Base-by-base conservation (phyloP, 2,113 vertebrate species). In the Porphyrio hochstetteri region DNA sequence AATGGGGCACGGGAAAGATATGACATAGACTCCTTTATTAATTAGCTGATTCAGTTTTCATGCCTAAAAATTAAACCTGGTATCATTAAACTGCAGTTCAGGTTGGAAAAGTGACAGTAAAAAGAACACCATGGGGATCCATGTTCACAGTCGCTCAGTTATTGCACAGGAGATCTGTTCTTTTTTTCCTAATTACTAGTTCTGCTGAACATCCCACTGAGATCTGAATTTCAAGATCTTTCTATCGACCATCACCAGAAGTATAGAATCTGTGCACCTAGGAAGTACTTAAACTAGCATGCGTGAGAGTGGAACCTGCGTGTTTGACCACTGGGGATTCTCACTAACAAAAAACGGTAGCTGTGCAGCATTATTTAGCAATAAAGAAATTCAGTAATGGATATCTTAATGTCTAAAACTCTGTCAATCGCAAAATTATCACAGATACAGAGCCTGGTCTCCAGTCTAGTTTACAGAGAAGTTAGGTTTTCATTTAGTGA, bases 91-190 rank as follows among this genome's bases (percentile, higher is more conserved):
- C 52, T 78, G 72, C 56, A 63, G 56, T 81, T 90, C 64, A 90
- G 52, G 31, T 63, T 80, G 31, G 40, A 92, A 88, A 96, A 96
- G 8, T 63, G 38, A 42, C 74, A 86, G 42, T 23, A 60, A 79
- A 65, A 83, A 36, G 68, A 90, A 42, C 40, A 75, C 72, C 42
- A 11, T 44, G 50, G 94, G 91, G 69, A 96, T 95, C 52, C 23
- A 18, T 16, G 40, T 64, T 93, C 86, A 78, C 29, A 71, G 44
- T 52, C 60, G 83, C 36, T 86, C 50, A 52, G n/a, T 71, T 86
- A 90, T 93, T 86, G 92, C 91, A 94, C 92, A 88, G 27, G 94
- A 95, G 94, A 93, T 90, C 91, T 96, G 88, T 64, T 93, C 88
- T 35, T 46, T 46, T 76, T 96, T 94, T 95, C 72, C 60, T 94